Evolutionary conservation across 2,797 vertebrate genomes (phyloP).

Genomic region (Peromyscus aztecus): DNA sequence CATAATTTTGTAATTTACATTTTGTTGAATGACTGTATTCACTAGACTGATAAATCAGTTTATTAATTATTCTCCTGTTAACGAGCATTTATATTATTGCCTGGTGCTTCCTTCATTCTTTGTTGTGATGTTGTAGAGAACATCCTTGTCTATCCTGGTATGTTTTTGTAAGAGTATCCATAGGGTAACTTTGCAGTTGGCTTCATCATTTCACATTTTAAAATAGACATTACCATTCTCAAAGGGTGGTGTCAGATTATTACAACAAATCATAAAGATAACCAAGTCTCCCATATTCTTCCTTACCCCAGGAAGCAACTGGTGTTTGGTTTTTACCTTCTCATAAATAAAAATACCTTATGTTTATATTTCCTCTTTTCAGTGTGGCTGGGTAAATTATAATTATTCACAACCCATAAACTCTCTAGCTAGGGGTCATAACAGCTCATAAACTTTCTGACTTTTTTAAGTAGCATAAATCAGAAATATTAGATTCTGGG

Average conservation of each 20-base stretch:
- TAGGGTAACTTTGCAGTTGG: not conserved
- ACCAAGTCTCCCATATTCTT: not conserved
- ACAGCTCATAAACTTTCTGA: not conserved
- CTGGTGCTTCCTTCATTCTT: not conserved
- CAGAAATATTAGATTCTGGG: not conserved
- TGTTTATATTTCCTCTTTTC: not conserved
- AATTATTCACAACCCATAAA: not conserved
- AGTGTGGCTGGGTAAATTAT: not conserved
- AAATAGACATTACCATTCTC: not conserved
- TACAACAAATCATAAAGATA: not conserved
- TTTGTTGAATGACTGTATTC: not conserved
- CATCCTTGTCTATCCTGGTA: not conserved
- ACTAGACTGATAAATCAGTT: not conserved
- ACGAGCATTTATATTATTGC: not conserved
- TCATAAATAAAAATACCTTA: conserved; percentile 39
- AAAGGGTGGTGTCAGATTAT: not conserved
- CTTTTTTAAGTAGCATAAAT: not conserved
- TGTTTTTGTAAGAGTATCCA: not conserved
- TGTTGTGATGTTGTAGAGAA: not conserved
- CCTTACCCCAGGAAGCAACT: not conserved
- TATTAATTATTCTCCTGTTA: not conserved
- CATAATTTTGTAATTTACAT: not conserved
- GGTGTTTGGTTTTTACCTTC: not conserved
- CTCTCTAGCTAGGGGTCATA: not conserved
- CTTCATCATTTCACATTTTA: conserved; percentile 50